phyloP scores from a whole-genome alignment of 2,888 invertebrate species.

The Cetonia aurata region DNA sequence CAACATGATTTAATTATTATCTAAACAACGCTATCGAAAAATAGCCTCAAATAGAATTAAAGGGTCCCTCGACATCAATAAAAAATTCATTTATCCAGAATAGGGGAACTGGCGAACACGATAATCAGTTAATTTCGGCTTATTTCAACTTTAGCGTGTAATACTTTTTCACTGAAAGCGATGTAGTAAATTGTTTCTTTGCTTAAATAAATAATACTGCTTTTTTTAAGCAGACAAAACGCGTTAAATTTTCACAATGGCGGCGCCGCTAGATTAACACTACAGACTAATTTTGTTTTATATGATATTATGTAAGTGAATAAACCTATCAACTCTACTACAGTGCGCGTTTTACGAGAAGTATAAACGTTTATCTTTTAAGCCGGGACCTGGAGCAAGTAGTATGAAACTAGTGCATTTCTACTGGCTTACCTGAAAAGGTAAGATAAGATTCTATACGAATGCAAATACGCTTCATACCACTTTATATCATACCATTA shows the following conservation, averaged over 20 bases:
- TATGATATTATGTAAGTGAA: too few relatives aligned
- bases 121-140: conserved; percentile 12
- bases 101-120: neutral
- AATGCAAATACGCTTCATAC: too few relatives aligned
- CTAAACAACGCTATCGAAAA: conserved; percentile 2
- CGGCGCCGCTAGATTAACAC: neutral
- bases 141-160: neutral
- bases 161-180: neutral
- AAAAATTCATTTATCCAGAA: conserved; percentile 16
- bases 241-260: neutral
- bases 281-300: too few relatives aligned
- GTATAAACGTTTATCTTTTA: too few relatives aligned
- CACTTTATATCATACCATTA: too few relatives aligned
- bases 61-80: conserved; percentile 3
- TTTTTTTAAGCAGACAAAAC: neutral
- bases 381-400: too few relatives aligned
- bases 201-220: too few relatives aligned
- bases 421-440: too few relatives aligned
- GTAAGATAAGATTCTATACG: too few relatives aligned
- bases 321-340: too few relatives aligned
- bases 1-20: neutral
- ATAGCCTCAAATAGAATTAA: conserved; percentile 5
- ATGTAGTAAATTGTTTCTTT: neutral
- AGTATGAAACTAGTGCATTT: too few relatives aligned
- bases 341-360: too few relatives aligned